Evolutionary conservation across 2,888 invertebrate species (phyloP).

Genomic region (Pinctada fucata): DNA sequence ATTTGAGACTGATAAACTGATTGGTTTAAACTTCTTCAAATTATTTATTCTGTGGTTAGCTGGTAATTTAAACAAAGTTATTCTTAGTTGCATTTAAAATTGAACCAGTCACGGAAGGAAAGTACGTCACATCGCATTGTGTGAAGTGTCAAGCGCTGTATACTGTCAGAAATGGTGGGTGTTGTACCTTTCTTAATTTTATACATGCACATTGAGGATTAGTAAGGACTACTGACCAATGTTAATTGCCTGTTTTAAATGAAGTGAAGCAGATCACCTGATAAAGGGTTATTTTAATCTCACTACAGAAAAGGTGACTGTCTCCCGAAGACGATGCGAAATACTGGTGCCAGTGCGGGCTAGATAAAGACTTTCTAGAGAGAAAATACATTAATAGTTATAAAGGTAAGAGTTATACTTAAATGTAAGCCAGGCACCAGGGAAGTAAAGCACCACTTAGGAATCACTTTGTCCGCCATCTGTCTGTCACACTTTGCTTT

Average conservation of each 20-base stretch:
- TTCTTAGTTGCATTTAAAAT: no score
- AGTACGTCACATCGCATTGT: no score
- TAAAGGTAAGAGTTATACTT: neutral
- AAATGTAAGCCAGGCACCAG: neutral
- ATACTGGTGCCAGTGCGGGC: neutral
- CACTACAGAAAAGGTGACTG: neutral
- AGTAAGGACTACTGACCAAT: neutral
- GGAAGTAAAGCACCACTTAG: no score
- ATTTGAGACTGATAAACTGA: no score
- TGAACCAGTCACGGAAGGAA: no score
- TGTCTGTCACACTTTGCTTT: no score
- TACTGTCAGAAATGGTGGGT: no score
- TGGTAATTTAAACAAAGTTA: no score
- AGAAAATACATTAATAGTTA: neutral
- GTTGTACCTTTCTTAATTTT: neutral
- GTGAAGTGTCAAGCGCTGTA: no score
- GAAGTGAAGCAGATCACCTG: neutral
- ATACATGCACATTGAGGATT: neutral
- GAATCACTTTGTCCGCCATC: no score
- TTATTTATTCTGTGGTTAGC: no score
- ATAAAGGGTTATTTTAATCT: neutral
- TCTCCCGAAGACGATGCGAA: constrained; percentile 1
- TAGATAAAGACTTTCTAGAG: neutral
- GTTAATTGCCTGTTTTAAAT: neutral
- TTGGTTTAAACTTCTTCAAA: no score